Percentiles rank a stretch among this genome's conserved stretches.
These are phyloP conservation scores for Xestia ashworthii DNA, from an alignment of 2,888 invertebrate species.

Conservation along the genomic window DNA sequence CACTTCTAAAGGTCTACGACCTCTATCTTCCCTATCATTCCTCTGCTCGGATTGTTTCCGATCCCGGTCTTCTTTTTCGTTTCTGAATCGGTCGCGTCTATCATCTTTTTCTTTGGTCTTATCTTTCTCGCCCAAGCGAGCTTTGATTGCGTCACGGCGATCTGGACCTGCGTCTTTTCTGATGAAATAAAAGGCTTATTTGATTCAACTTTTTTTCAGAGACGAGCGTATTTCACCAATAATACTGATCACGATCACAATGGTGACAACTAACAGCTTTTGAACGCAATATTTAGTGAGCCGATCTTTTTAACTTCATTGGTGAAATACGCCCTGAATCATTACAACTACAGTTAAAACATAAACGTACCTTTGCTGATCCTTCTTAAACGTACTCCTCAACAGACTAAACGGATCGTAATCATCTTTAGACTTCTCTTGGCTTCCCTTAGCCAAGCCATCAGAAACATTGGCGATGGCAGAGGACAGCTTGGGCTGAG, in stretches of 20 bases:
- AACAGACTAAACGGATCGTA: slow-evolving; percentile 85
- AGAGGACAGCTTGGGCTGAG: slow-evolving; percentile 73
- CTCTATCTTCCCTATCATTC: slow-evolving; percentile 52
- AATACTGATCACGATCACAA: neutral
- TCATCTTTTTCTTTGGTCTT: slow-evolving; percentile 60
- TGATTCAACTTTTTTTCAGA: neutral
- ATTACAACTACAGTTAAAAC: neutral
- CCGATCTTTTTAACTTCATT: neutral
- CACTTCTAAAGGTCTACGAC: slow-evolving; percentile 41
- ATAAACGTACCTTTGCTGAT: slow-evolving; percentile 52
- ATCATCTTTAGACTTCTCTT: slow-evolving; percentile 65
- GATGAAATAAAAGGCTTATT: slow-evolving; percentile 3
- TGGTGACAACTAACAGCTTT: neutral
- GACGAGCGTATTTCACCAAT: neutral
- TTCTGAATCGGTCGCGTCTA: slow-evolving; percentile 44
- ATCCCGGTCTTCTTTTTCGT: slow-evolving; percentile 42
- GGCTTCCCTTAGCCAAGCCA: slow-evolving; percentile 52
- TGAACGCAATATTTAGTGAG: neutral
- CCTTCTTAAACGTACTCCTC: slow-evolving; percentile 81
- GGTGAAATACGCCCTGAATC: neutral
- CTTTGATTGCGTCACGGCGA: slow-evolving; percentile 71
- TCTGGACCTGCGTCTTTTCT: slow-evolving; percentile 75
- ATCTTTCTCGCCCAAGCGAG: slow-evolving; percentile 64
- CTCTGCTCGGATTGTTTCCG: slow-evolving; percentile 41
- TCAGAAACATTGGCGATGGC: slow-evolving; percentile 70